Evolutionary conservation across 2,113 vertebrate genomes (phyloP).

Genomic region (Cinclus cinclus): DNA sequence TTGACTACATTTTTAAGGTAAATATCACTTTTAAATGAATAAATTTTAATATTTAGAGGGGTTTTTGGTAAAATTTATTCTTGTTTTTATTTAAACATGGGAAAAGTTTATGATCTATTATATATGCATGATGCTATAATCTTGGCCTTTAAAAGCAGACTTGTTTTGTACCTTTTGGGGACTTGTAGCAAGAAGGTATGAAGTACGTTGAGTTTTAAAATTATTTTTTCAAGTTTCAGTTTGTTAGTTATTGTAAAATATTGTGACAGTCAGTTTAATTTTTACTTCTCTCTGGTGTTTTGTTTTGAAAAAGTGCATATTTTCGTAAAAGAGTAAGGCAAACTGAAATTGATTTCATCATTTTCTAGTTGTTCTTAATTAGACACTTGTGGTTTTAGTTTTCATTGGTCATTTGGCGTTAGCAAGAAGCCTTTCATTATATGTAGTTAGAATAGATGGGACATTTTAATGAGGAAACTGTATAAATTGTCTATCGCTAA

Average conservation of each 20-base stretch:
- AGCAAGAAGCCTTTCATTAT: not conserved
- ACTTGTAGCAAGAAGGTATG: not conserved
- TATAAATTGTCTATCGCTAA: not conserved
- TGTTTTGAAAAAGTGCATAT: not conserved
- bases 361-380: not conserved
- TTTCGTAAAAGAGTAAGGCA: not conserved
- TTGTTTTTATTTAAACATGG: not conserved
- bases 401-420: not conserved
- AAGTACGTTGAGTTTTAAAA: not conserved
- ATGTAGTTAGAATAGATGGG: not conserved
- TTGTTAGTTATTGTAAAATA: not conserved
- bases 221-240: not conserved
- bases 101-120: not conserved
- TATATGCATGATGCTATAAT: not conserved
- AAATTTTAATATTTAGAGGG: not conserved
- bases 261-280: not conserved
- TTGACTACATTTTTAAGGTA: not conserved
- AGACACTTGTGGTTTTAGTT: not conserved
- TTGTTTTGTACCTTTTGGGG: not conserved
- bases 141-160: not conserved
- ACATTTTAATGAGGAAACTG: not conserved
- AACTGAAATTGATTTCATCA: rapidly evolving
- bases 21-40: not conserved
- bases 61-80: not conserved
- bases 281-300: not conserved